Conservation (phyloP, 2,888 invertebrate genomes). For the Pristionchus exspectatus region DNA sequence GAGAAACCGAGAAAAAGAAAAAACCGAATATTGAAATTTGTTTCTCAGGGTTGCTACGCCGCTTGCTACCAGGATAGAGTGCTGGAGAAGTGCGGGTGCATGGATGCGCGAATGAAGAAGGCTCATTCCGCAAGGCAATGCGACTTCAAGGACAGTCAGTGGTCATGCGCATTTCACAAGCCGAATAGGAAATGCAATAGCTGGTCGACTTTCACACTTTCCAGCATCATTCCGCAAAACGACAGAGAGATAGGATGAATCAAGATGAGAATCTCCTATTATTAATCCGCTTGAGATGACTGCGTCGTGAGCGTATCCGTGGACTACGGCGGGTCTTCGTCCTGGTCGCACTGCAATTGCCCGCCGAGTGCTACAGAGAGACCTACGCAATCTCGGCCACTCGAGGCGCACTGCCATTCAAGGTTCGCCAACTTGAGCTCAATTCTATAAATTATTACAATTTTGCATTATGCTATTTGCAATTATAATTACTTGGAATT, state of each 20-base stretch:
- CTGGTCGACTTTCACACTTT: too few species aligned
- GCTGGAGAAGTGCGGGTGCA: constrained; percentile 34
- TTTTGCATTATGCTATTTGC: background rate
- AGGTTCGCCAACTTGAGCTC: background rate
- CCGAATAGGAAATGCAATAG: too few species aligned
- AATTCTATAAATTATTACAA: background rate
- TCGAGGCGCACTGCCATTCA: constrained; percentile 11
- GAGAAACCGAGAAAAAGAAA: too few species aligned
- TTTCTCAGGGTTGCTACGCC: constrained; percentile 32
- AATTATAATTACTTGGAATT: background rate
- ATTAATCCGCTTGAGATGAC: background rate
- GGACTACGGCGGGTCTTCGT: background rate
- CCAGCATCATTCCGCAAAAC: too few species aligned
- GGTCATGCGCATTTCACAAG: too few species aligned
- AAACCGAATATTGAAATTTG: background rate
- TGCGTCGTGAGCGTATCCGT: background rate
- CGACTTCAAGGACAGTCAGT: background rate
- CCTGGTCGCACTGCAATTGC: background rate
- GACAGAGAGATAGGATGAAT: too few species aligned
- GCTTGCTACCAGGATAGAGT: constrained; percentile 46
- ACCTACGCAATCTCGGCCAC: background rate
- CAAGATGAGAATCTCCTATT: too few species aligned
- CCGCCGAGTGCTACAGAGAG: constrained; percentile 22
- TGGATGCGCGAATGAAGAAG: background rate
- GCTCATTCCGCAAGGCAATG: background rate